Conservation (phyloP, 2,797 vertebrate genomes). For the Intellagama lesueurii region DNA sequence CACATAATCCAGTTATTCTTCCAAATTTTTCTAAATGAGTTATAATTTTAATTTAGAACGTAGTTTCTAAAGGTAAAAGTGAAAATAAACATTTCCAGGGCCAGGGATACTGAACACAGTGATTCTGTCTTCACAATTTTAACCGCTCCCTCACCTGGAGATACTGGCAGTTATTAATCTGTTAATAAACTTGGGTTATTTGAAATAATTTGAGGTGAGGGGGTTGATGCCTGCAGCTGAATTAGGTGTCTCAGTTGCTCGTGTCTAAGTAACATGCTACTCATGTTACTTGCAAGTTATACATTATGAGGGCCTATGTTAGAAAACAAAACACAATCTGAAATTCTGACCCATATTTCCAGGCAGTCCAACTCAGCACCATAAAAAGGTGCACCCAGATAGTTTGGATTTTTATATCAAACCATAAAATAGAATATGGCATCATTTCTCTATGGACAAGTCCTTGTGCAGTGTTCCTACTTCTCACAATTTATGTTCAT, state of each 20-base stretch:
- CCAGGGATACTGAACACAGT: conserved; percentile 17
- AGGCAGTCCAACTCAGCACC: not conserved
- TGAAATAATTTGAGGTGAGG: not conserved
- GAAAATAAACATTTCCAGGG: conserved; percentile 61
- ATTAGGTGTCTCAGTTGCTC: not conserved
- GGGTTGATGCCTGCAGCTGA: conserved; percentile 2
- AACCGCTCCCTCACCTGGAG: conserved; percentile 31
- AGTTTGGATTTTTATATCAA: too few relatives aligned
- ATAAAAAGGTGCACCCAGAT: not conserved
- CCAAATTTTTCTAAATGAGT: too few relatives aligned
- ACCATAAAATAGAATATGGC: too few relatives aligned
- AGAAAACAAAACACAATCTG: not conserved
- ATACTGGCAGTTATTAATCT: conserved; percentile 37
- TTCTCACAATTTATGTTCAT: not conserved
- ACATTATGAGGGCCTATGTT: not conserved
- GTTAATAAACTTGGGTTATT: conserved; percentile 17
- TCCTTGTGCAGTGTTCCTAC: too few relatives aligned
- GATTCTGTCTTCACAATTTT: conserved; percentile 48
- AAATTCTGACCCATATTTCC: not conserved
- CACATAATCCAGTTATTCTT: too few relatives aligned
- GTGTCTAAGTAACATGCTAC: not conserved
- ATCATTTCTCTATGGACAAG: too few relatives aligned
- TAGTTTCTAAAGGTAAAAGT: conserved; percentile 37
- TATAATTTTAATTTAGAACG: too few relatives aligned
- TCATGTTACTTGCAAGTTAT: not conserved